A percentile compares a stretch with the other conserved stretches of the same genome.
These are phyloP conservation scores for Eustalomyia histrio DNA, from an alignment of 2,888 invertebrate species.

Conservation along the genomic window DNA sequence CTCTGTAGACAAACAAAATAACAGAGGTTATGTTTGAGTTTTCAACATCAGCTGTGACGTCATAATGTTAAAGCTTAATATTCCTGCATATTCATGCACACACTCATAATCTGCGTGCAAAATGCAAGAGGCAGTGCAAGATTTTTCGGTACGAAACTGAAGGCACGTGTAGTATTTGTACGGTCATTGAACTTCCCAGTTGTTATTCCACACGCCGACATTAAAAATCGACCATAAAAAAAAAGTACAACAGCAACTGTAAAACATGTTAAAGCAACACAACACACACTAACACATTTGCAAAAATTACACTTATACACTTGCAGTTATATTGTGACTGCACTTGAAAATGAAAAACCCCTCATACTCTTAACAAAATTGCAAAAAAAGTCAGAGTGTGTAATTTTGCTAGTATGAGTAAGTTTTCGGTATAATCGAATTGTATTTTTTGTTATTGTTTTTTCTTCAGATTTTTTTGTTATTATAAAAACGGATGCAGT, in stretches of 20 bases:
- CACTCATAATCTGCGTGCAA: not conserved
- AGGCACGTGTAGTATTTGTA: slow-evolving; percentile 63
- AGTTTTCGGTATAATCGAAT: slow-evolving; percentile 31
- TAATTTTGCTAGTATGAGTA: slow-evolving; percentile 6
- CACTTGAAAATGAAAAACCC: slow-evolving; percentile 29
- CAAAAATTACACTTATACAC: not conserved
- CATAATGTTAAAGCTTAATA: slow-evolving; percentile 16
- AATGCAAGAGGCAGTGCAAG: slow-evolving; percentile 71
- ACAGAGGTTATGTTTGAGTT: slow-evolving; percentile 72
- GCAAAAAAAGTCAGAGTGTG: not conserved
- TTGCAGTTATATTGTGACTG: slow-evolving; percentile 13
- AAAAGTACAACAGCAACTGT: slow-evolving; percentile 33
- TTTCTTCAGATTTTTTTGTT: slow-evolving; percentile 1
- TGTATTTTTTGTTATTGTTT: not conserved
- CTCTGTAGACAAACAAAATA: slow-evolving; percentile 30
- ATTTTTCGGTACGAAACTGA: slow-evolving; percentile 72
- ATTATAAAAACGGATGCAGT: slow-evolving; percentile 30
- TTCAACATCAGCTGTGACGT: slow-evolving; percentile 69
- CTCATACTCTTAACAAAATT: not conserved
- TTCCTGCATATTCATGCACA: not conserved
- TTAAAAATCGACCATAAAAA: slow-evolving; percentile 36
- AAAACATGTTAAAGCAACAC: slow-evolving; percentile 29
- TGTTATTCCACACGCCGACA: slow-evolving; percentile 58
- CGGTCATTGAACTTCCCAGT: slow-evolving; percentile 74
- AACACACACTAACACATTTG: not conserved